Evolutionary conservation across 2,888 invertebrate species (phyloP), one percentile per base, ranked within the genome.

Genomic region (Leptopilina drosophilae): DNA sequence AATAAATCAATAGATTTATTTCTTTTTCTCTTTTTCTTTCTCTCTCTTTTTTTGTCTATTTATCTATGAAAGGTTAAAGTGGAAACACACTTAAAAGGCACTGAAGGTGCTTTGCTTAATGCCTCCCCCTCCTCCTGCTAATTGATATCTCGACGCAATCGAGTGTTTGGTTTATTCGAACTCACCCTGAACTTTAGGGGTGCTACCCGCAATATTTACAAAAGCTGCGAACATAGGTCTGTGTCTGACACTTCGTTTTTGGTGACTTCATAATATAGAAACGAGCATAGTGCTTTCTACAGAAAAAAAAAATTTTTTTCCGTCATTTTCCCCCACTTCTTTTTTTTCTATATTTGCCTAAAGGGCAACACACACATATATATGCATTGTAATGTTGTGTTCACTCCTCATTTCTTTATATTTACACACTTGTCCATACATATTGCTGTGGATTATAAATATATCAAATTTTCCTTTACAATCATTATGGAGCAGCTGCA

Each of bases 121-220:
- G 80, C 77, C 79, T 78, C 75, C 76, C 20, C 20, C 20, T 20
- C 20, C 20, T 20, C 20, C 11, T 85, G 87, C 88, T 91, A 91
- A 91, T 91, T 91, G 91, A 91, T 91, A 90, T 90, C 90, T 84
- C 85, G 83, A 84, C 84, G 82, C 89, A 90, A 91, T 91, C 90
- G 88, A 91, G 90, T 91, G 91, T 91, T 91, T 91, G 90, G 87
- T 89, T 90, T 79, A 81, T 78, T 76, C 73, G 53, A 33, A 12
- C 49, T 49, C 49, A 4, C 56, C 53, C 73, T 73, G 73, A 33
- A 56, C 56, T 49, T 53, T 76, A 56, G 78, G 82, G 82, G 81
- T 80, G 76, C 76, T 69, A 65, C 80, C 67, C 79, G 49, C 75
- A 76, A 77, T 82, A 78, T 80, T 80, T 80, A 80, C 78, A 75